Base-by-base conservation (phyloP, 2,888 invertebrate species). In the Synanthedon myopaeformis region DNA sequence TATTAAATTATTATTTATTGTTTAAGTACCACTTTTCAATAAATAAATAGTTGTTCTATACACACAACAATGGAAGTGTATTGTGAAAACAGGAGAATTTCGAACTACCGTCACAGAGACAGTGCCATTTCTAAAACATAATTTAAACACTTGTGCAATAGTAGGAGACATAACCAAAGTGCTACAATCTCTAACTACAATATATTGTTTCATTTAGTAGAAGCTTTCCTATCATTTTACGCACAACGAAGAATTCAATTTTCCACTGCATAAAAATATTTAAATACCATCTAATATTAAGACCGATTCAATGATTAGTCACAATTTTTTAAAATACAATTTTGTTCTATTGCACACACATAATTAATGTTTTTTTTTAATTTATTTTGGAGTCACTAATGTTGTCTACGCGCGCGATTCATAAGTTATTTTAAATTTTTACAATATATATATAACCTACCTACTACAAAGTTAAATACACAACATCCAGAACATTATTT, bases 401-500 rank as follows among this genome's bases (percentile, higher is more conserved):
- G 67, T 73, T 81, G 76, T 69, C 83, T 82, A 84, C 80, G 77
- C 72, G 66, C 80, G 78, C 72, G 65, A 82, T 78, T 80, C 77
- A 76, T 77, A 77, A 75, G 70, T 83, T 76, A 77, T 75, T 23
- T 23, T 76, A 75, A 72, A 70, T 79, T 78, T 84, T 78, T 85
- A 85, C 84, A 86, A 79, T 82, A 35, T 35, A 35, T 35, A 35
- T 23, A 23, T 23, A 23, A 81, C 72, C 73, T 68, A 76, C 81
- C 72, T 68, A 76, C 82, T 80, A 82, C 76, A 74, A 74, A 80
- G 76, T 82, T 82, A 82, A 82, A 83, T 82, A 85, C 83, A 77
- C 84, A 77, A 86, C 86, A 86, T 84, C 73, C 82, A 84, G 84
- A 86, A 82, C 70, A 72, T 79, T 78, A 85, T 73, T 76, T 82